phyloP scores from a whole-genome alignment of 2,113 vertebrate species.

The Buteo buteo region DNA sequence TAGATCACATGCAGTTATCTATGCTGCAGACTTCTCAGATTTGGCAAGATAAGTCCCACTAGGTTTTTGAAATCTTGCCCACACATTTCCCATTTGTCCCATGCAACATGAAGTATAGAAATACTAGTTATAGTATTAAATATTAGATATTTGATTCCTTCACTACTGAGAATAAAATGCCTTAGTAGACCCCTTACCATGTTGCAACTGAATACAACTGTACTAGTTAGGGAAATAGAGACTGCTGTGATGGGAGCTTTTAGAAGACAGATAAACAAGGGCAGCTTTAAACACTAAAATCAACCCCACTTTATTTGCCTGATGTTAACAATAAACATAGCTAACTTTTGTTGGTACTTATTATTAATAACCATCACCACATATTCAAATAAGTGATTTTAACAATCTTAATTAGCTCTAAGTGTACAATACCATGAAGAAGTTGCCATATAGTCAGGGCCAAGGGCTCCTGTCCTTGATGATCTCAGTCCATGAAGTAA shows the following conservation, averaged over 20 bases:
- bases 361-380: not conserved
- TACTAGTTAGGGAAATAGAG: not conserved
- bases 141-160: not conserved
- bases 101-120: not conserved
- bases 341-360: not conserved
- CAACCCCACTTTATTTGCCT: not conserved
- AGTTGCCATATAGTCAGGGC: fast-evolving
- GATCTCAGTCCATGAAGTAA: not conserved
- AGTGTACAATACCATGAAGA: not conserved
- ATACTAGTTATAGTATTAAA: not conserved
- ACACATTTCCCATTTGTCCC: not conserved
- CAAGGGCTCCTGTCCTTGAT: not conserved
- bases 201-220: not conserved
- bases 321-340: not conserved
- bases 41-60: not conserved
- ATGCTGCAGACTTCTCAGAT: not conserved
- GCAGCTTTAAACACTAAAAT: not conserved
- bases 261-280: not conserved
- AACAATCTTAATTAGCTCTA: not conserved
- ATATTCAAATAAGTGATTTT: not conserved
- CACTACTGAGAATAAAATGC: not conserved
- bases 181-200: not conserved
- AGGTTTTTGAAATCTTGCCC: not conserved
- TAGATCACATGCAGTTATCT: not conserved
- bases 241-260: not conserved